Base-by-base conservation (phyloP, 2,888 invertebrate genomes). In the Caenorhabditis macrosperma region DNA sequence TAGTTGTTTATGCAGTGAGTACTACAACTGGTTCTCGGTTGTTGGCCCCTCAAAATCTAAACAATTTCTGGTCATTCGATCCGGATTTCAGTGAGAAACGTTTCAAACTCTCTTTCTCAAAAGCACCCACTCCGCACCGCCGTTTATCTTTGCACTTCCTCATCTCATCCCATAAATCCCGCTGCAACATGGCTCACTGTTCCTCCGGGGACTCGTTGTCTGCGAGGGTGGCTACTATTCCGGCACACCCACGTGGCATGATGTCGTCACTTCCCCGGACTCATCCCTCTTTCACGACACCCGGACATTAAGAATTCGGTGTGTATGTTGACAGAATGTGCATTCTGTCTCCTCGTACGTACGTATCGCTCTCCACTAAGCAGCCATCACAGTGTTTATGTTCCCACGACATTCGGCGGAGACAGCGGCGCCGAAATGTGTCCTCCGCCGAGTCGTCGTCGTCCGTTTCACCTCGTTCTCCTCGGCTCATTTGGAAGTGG, bases 131-230 rank as follows among this genome's bases (percentile, higher is more conserved):
- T 38, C 15, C 38, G 59, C 50, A 68, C 68, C 54, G 12, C 15
- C 38, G 17, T 24, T 38, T 22, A 24, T 30, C 44, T 44, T 68
- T 60, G 68, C 55, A 61, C 63, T 72, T 72, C 71, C 61, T 72
- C 61, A 71, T 71, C 60, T 10, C 50, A 61, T 63, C 55, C 54
- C 71, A 72, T 72, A 72, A 72, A 72, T 54, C 17, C 33, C 24
- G 41, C 41, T 71, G 63, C 55, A 63, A 63, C 63, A 54, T 57
- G n/a, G 10, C 6, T 50, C 2, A 30, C 17, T 30, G 41, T 52
- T 71, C 61, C 71, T 61, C 64, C 52, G 54, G 72, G 72, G 72
- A 64, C 52, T 72, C 72, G 72, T 72, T 55, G 72, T 72, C 72
- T 55, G 63, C 28, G 72, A 72, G 72, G 72, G 72, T 63, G 72